Evolutionary conservation across 2,113 vertebrate species (phyloP).

Genomic region (Hydropotes inermis): DNA sequence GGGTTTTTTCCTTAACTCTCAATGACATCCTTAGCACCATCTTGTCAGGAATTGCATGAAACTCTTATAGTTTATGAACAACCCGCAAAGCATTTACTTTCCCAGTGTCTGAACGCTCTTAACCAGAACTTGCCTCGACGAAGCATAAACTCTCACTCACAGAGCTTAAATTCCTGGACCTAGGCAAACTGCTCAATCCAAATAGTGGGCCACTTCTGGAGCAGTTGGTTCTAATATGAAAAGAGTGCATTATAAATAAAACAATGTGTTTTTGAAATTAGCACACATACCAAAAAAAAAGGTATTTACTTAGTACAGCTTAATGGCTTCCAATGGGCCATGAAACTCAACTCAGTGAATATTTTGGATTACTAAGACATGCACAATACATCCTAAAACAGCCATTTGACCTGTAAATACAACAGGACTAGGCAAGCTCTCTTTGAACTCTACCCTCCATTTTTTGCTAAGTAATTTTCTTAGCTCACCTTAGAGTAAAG

Average conservation of each 20-base stretch:
- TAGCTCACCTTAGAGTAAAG: conserved; percentile 61
- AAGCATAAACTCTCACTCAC: background rate
- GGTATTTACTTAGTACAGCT: conserved; percentile 79
- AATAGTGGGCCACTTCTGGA: conserved; percentile 62
- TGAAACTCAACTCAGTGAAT: conserved; percentile 74
- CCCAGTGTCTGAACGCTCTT: background rate
- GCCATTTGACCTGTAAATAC: conserved; percentile 73
- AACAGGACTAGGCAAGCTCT: conserved; percentile 57
- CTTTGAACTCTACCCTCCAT: conserved; percentile 66
- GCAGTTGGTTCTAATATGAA: conserved; percentile 68
- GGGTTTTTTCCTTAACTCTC: background rate
- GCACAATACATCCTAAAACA: conserved; percentile 56
- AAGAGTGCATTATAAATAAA: conserved; percentile 77
- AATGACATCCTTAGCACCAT: background rate
- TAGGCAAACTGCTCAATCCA: background rate
- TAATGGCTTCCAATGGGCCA: conserved; percentile 83
- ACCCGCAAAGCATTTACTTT: background rate
- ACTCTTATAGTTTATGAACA: background rate
- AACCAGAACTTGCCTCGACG: background rate
- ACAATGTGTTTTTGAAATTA: conserved; percentile 80
- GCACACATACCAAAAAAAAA: conserved; percentile 73
- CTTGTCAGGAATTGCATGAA: background rate
- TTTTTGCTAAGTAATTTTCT: conserved; percentile 76
- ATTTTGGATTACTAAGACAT: conserved; percentile 70
- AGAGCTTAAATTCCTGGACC: background rate